Evolutionary conservation across 2,888 invertebrate species (phyloP).

Genomic region (Cyrtodaria siliqua): DNA sequence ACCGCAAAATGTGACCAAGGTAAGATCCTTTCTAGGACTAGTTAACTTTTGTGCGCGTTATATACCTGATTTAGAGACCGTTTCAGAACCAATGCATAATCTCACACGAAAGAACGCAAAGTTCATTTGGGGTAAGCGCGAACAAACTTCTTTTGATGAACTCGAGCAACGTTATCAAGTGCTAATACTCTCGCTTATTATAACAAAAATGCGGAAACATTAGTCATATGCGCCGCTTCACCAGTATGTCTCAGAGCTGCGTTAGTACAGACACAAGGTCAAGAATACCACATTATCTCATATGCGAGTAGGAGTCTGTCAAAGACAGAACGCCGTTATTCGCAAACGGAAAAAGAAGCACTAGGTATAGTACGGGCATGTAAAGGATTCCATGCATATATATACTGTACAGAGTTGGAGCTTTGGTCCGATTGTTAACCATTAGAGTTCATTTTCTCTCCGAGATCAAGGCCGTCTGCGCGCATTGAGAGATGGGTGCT

Average conservation of each 20-base stretch:
- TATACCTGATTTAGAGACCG: conserved; percentile 50
- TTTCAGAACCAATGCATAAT: conserved; percentile 32
- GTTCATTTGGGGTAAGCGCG: conserved; percentile 22
- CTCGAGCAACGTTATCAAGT: conserved; percentile 28
- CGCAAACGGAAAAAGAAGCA: conserved; percentile 47
- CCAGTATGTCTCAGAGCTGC: conserved; percentile 43
- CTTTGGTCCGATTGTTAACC: conserved; percentile 13
- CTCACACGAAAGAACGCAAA: conserved; percentile 35
- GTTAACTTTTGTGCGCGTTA: conserved; percentile 42
- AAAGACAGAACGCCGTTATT: conserved; percentile 47
- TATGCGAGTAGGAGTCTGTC: conserved; percentile 49
- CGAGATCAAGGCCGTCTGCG: conserved; percentile 66
- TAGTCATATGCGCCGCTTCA: conserved; percentile 39
- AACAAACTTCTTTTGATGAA: conserved; percentile 26
- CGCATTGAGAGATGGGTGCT: conserved; percentile 70
- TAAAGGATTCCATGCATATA: conserved; percentile 61
- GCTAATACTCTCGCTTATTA: conserved; percentile 14
- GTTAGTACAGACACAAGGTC: too few relatives aligned
- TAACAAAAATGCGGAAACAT: conserved; percentile 9
- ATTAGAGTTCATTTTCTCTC: conserved; percentile 63
- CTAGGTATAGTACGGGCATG: conserved; percentile 64
- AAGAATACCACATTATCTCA: conserved; percentile 25
- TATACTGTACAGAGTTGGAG: conserved; percentile 15
- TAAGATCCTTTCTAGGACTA: conserved; percentile 32
- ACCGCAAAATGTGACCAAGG: conserved; percentile 31